A percentile compares a stretch with the other conserved stretches of the same genome.
Conservation (phyloP, 2,888 invertebrate species). For the Lamproptera curius region DNA sequence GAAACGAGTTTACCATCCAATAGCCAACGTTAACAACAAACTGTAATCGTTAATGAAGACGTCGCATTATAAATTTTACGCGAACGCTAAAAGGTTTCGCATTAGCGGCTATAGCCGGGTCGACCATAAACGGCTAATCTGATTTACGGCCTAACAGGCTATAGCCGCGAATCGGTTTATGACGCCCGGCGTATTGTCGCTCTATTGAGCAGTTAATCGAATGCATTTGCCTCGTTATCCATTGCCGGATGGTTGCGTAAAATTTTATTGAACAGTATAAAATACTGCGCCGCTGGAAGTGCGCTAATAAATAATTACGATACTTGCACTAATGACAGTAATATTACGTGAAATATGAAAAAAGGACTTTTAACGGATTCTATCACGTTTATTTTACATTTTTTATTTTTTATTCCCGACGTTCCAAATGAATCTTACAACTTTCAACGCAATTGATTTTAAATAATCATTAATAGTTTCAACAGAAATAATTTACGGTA, state of each 20-base stretch:
- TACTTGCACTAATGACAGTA: too few relatives aligned
- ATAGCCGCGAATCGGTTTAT: constrained; percentile 33
- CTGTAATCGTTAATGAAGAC: constrained; percentile 31
- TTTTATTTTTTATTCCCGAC: too few relatives aligned
- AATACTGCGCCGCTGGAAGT: too few relatives aligned
- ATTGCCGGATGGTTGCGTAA: constrained; percentile 1
- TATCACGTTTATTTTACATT: too few relatives aligned
- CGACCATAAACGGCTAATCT: constrained; percentile 27
- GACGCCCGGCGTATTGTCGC: constrained; percentile 18
- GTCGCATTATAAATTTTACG: constrained; percentile 43
- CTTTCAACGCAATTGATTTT: too few relatives aligned
- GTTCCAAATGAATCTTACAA: too few relatives aligned
- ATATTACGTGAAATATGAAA: too few relatives aligned
- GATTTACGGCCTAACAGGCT: constrained; percentile 42
- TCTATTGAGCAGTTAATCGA: constrained; percentile 19
- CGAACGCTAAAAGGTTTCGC: constrained; percentile 45
- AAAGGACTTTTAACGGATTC: too few relatives aligned
- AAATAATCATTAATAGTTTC: too few relatives aligned
- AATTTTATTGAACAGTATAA: background rate
- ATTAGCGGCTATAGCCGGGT: constrained; percentile 30
- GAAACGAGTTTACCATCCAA: constrained; percentile 11
- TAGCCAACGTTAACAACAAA: constrained; percentile 25
- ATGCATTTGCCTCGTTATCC: constrained; percentile 7
- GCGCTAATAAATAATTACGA: too few relatives aligned
- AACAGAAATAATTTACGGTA: too few relatives aligned